Percentiles rank a stretch among this genome's conserved stretches.
phyloP scores from a whole-genome alignment of 2,113 vertebrate species.

The Brachirus orientalis region DNA sequence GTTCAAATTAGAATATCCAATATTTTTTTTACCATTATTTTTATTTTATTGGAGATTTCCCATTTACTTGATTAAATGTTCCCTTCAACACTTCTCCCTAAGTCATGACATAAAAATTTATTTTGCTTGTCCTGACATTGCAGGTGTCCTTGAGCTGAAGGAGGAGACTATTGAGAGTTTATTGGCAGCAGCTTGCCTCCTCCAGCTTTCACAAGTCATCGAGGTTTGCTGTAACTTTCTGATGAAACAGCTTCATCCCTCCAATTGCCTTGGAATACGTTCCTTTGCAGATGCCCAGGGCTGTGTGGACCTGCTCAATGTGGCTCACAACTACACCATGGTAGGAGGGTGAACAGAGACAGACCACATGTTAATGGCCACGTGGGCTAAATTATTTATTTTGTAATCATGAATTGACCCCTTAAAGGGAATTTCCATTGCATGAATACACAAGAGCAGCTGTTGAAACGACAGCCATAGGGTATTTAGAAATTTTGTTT shows the following conservation, averaged over 20 bases:
- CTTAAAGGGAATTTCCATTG: no score
- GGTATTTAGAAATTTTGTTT: no score
- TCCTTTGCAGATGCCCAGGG: conserved; percentile 97
- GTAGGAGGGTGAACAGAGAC: conserved; percentile 83
- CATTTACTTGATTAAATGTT: conserved; percentile 20
- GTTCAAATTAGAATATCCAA: neutral
- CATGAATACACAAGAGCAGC: neutral
- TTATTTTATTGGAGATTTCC: neutral
- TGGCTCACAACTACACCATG: conserved; percentile 96
- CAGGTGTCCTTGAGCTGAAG: conserved; percentile 94
- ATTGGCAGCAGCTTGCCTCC: conserved; percentile 93
- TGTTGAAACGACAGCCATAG: no score
- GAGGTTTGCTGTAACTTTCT: conserved; percentile 97
- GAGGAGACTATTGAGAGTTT: conserved; percentile 97
- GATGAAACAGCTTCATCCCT: conserved; percentile 97
- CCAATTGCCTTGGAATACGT: conserved; percentile 96
- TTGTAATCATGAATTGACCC: conserved; percentile 30
- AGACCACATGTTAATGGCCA: conserved; percentile 8
- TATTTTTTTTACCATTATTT: neutral
- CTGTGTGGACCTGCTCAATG: conserved; percentile 91
- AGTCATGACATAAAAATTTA: conserved; percentile 4
- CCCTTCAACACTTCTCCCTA: conserved; percentile 2
- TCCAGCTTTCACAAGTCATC: conserved; percentile 95
- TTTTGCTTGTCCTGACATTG: conserved; percentile 44
- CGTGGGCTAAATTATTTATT: conserved; percentile 46